Evolutionary conservation across 2,113 vertebrate genomes (phyloP).

Genomic region (Recurvirostra avosetta): DNA sequence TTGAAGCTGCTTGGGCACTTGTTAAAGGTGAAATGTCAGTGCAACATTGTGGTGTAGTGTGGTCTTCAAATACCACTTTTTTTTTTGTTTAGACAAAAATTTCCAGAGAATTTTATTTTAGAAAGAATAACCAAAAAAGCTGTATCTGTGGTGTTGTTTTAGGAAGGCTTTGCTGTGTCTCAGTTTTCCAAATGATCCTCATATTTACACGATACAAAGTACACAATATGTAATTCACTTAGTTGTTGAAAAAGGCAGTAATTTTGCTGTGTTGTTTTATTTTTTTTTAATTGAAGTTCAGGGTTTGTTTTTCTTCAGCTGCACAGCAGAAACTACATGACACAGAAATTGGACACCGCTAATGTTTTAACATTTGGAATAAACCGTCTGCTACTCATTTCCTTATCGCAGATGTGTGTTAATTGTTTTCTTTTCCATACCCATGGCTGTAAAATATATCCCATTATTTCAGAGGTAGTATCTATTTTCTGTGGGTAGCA

Average conservation of each 20-base stretch:
- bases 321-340: constrained; percentile 54
- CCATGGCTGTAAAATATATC: constrained; percentile 48
- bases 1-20: constrained; percentile 24
- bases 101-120: background rate
- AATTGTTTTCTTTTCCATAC: constrained; percentile 44
- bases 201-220: constrained; percentile 24
- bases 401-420: constrained; percentile 62
- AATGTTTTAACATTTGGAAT: constrained; percentile 57
- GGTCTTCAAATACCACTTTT: background rate
- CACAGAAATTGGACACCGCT: constrained; percentile 58
- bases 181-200: background rate
- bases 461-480: constrained; percentile 32
- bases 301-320: constrained; percentile 57
- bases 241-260: constrained; percentile 31
- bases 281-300: constrained; percentile 63
- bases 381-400: constrained; percentile 50
- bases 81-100: background rate
- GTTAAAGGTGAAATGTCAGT: constrained; percentile 60
- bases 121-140: background rate
- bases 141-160: background rate
- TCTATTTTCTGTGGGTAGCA: constrained; percentile 29
- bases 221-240: constrained; percentile 18
- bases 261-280: constrained; percentile 41
- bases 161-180: background rate
- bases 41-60: background rate